A percentile compares a stretch with the other conserved stretches of the same genome.
phyloP scores from a whole-genome alignment of 2,888 invertebrate species.

The Teinopalpus imperialis region DNA sequence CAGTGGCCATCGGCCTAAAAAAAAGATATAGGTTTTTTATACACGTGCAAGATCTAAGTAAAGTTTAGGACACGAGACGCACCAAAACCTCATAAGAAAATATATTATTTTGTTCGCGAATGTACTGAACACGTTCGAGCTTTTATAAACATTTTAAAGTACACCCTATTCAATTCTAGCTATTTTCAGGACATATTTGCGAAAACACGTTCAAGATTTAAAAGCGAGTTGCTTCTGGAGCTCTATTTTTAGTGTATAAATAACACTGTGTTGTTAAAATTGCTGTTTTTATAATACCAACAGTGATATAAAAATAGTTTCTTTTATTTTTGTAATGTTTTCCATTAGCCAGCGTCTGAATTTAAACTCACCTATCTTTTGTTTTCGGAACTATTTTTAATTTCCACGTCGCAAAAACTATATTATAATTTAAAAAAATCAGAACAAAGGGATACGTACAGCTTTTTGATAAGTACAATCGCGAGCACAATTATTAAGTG shows the following conservation, averaged over 20 bases:
- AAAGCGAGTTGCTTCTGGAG: no score
- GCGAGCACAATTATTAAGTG: slow-evolving; percentile 25
- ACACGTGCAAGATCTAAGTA: no score
- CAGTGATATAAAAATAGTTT: slow-evolving; percentile 2
- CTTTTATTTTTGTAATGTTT: slow-evolving; percentile 14
- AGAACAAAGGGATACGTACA: slow-evolving; percentile 15
- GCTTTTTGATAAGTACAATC: slow-evolving; percentile 26
- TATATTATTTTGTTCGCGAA: no score
- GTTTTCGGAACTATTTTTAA: slow-evolving; percentile 18
- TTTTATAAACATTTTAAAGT: no score
- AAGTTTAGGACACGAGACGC: no score
- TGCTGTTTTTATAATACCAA: neutral
- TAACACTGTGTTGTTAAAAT: slow-evolving; percentile 14
- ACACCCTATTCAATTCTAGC: no score
- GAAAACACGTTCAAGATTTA: no score
- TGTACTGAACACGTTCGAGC: no score
- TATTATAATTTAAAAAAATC: slow-evolving; percentile 20
- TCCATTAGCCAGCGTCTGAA: slow-evolving; percentile 13
- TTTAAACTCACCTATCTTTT: slow-evolving; percentile 15
- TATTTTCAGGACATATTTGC: no score
- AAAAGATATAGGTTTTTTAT: no score
- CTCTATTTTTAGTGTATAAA: neutral
- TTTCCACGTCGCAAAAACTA: slow-evolving; percentile 20
- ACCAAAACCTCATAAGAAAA: no score
- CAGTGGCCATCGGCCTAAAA: no score